Evolutionary conservation across 2,113 vertebrate genomes (phyloP), one percentile per base, ranked within the genome.

Genomic region (Leptodactylus fuscus): DNA sequence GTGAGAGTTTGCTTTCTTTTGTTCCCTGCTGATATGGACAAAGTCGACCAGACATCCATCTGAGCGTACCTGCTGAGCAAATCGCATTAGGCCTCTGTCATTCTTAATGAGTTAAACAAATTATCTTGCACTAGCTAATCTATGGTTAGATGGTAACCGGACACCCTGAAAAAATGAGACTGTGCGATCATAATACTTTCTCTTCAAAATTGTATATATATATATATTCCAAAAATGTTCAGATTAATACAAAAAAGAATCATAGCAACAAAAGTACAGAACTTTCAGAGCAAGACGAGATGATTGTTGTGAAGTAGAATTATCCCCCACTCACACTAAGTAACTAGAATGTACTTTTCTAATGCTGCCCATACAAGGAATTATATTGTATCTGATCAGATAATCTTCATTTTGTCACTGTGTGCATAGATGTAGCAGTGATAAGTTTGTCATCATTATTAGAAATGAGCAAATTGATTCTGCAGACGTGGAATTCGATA

Each of bases 51-150:
- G 78, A 62, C 78, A 44, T 60, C 53, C 78, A 44, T 62, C 77
- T 80, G 77, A 80, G 53, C 38, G 11, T 80, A 80, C 77, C 77
- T 65, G 55, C 78, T 81, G 53, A 41, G 77, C 53, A 62, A 41
- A 81, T 81, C 34, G 55, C 55, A 81, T 81, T 60, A 81, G 53
- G 78, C 60, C 78, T 81, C 36, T 81, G 78, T 81, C 78, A 65
- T 60, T 81, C 78, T 65, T 65, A 81, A 81, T 46, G 78, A 81
- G 78, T 41, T 65, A 62, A 81, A 81, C 55, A 81, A 44, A 81
- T 81, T 81, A 81, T 81, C 55, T 36, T 81, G 60, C 38, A 46
- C 53, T 32, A 41, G 49, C 53, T 79, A 81, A 81, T 62, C 78
- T 65, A 62, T 16, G 36, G 78, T 32, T 81, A 81, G 77, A 81